These are phyloP conservation scores for Planiliza haematocheilus DNA, from an alignment of 2,113 vertebrate species.

Conservation along the genomic window DNA sequence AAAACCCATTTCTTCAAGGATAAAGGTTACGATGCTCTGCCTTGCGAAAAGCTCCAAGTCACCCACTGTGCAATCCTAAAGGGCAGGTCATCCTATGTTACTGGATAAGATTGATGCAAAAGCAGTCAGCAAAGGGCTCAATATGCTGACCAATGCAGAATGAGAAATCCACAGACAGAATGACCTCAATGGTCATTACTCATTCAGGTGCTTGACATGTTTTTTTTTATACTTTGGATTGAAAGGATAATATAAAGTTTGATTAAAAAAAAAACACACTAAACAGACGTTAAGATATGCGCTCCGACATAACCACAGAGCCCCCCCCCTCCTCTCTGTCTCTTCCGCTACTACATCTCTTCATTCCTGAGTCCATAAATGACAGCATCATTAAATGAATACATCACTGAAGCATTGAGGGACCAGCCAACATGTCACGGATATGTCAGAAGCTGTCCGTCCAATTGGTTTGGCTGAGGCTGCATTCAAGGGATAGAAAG, in stretches of 20 bases:
- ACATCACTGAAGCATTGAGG: constrained; percentile 62
- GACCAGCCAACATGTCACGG: constrained; percentile 57
- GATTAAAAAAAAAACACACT: not conserved
- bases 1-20: constrained; percentile 1
- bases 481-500: constrained; percentile 7
- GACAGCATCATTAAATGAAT: constrained; percentile 71
- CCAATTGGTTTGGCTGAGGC: constrained; percentile 31
- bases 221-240: constrained; percentile 20
- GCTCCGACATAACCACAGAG: constrained; percentile 16
- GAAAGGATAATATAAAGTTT: constrained; percentile 33
- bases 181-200: constrained; percentile 33
- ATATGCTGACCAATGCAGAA: constrained; percentile 21
- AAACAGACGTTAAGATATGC: constrained; percentile 26
- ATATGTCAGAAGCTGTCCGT: constrained; percentile 63
- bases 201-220: constrained; percentile 32
- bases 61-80: not conserved
- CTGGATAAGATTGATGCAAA: constrained; percentile 16
- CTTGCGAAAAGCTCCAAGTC: not conserved
- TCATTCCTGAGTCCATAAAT: constrained; percentile 54
- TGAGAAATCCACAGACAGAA: constrained; percentile 32
- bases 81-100: constrained; percentile 2
- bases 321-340: constrained; percentile 13
- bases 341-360: constrained; percentile 13
- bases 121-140: not conserved
- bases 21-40: constrained; percentile 35